Conservation (phyloP, 1,140 invertebrate species). For the Drosophila cardini region DNA sequence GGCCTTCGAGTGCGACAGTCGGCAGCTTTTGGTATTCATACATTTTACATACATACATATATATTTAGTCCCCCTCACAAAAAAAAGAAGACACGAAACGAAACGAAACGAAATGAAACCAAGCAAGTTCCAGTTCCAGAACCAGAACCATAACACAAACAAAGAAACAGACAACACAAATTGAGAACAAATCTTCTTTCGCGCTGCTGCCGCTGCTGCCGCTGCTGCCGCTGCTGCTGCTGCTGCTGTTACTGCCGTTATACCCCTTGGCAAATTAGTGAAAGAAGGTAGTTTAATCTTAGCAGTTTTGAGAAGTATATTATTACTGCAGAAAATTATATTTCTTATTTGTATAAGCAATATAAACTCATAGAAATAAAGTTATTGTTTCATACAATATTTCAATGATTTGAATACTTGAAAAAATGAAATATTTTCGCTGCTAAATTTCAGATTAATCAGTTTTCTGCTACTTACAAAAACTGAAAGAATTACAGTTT, state of each 20-base stretch:
- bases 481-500: too few species aligned
- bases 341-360: too few species aligned
- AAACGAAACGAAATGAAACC: slow-evolving; percentile 4
- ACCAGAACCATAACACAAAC: slow-evolving; percentile 59
- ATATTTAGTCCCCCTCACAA: not conserved
- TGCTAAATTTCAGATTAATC: too few species aligned
- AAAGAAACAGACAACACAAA: slow-evolving; percentile 38
- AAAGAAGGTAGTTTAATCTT: not conserved
- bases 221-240: slow-evolving; percentile 1
- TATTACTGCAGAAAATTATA: too few species aligned
- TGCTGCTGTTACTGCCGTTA: not conserved
- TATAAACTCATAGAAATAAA: too few species aligned
- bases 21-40: slow-evolving; percentile 51
- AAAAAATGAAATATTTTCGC: too few species aligned
- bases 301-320: too few species aligned
- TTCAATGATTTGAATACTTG: too few species aligned
- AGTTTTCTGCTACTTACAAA: too few species aligned
- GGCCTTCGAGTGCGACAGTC: slow-evolving; percentile 61
- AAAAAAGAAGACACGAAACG: slow-evolving; percentile 9
- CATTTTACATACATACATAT: not conserved
- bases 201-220: not conserved
- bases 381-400: too few species aligned
- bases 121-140: slow-evolving; percentile 26
- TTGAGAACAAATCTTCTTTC: slow-evolving; percentile 39
- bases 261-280: not conserved